A percentile compares a stretch with the other conserved stretches of the same genome.
These are phyloP conservation scores for Micronycteris hirsuta DNA, from an alignment of 2,113 vertebrate genomes.

Conservation along the genomic window DNA sequence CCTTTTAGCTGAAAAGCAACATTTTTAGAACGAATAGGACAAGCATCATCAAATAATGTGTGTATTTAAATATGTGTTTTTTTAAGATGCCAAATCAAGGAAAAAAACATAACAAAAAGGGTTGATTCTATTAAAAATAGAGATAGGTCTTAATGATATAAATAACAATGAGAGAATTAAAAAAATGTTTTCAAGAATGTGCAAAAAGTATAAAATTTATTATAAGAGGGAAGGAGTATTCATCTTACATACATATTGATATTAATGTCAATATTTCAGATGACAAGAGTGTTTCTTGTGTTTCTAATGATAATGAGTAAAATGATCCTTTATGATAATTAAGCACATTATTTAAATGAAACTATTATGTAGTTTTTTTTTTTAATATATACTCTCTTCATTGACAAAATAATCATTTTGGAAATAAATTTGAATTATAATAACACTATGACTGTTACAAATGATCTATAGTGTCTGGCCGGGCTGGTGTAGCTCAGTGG, in stretches of 20 bases:
- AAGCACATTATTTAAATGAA: background rate
- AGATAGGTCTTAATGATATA: background rate
- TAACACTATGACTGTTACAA: background rate
- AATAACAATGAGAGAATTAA: background rate
- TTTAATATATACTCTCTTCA: background rate
- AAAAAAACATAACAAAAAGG: background rate
- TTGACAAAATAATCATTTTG: background rate
- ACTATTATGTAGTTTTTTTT: background rate
- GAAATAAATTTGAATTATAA: background rate
- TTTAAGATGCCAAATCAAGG: background rate
- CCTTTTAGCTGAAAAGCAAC: background rate
- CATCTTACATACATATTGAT: background rate
- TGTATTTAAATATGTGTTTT: background rate
- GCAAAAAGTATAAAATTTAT: background rate
- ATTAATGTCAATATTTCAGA: background rate
- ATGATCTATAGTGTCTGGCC: background rate
- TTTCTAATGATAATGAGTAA: background rate
- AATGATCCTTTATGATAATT: background rate
- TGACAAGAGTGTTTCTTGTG: background rate
- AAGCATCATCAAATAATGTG: background rate
- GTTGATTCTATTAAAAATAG: background rate
- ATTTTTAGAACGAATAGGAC: background rate
- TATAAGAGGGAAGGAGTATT: background rate
- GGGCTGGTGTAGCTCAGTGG: no score
- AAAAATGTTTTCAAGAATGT: background rate